A percentile compares a stretch with the other conserved stretches of the same genome.
Evolutionary conservation across 1,140 invertebrate genomes (phyloP).

Genomic region (Yoshiicerus persimilis): DNA sequence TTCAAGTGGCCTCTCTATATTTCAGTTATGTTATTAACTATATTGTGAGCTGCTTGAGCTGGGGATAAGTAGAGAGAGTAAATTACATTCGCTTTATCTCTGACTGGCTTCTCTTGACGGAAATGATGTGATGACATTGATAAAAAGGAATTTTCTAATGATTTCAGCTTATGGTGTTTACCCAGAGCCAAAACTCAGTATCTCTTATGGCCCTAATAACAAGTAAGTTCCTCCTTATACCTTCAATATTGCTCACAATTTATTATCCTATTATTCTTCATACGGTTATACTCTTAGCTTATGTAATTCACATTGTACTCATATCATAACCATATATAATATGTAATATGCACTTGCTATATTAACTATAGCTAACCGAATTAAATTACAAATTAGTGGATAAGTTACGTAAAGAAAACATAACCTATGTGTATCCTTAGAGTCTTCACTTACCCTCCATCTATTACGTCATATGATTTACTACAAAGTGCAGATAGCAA

Average conservation of each 20-base stretch:
- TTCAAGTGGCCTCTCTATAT: neutral
- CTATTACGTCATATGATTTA: too few species aligned
- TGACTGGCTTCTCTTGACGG: neutral
- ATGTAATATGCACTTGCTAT: too few species aligned
- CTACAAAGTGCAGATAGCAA: too few species aligned
- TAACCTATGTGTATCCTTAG: too few species aligned
- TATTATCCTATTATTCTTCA: neutral
- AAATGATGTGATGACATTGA: slow-evolving; percentile 17
- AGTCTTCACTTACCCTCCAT: too few species aligned
- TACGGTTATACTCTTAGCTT: neutral
- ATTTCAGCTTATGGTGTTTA: slow-evolving; percentile 28
- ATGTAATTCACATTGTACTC: neutral
- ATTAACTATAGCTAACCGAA: too few species aligned
- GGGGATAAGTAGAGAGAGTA: neutral
- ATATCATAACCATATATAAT: neutral
- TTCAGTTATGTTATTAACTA: neutral
- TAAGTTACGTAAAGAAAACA: too few species aligned
- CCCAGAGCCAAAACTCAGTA: slow-evolving; percentile 25
- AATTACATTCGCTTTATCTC: slow-evolving; percentile 17
- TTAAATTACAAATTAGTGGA: too few species aligned
- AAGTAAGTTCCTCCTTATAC: neutral
- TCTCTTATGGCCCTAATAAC: neutral
- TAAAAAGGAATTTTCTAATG: slow-evolving; percentile 23
- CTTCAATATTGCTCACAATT: neutral
- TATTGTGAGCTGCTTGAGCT: neutral